Percentiles rank a stretch among this genome's conserved stretches.
Conservation (phyloP, 2,797 vertebrate genomes). For the Pampus argenteus region DNA sequence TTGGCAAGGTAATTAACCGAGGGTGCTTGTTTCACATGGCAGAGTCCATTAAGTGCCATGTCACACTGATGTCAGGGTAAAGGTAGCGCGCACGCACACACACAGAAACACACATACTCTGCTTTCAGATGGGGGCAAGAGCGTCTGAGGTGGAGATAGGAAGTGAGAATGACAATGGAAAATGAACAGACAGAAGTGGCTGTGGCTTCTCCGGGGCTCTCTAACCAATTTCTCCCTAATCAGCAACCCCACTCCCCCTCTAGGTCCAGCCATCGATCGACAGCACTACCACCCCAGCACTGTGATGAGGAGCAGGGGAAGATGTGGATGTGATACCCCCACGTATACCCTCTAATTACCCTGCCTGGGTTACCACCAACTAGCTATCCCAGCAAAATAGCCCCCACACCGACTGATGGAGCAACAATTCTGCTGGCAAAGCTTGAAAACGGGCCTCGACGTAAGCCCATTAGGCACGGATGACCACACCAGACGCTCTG, state of each 20-base stretch:
- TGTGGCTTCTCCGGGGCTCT: constrained; percentile 60
- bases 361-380: constrained; percentile 65
- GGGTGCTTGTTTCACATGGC: constrained; percentile 85
- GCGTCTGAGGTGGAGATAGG: constrained; percentile 63
- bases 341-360: constrained; percentile 75
- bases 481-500: constrained; percentile 59
- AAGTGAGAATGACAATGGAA: constrained; percentile 67
- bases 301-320: constrained; percentile 57
- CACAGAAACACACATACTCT: constrained; percentile 31
- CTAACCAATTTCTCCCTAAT: constrained; percentile 70
- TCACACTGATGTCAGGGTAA: constrained; percentile 82
- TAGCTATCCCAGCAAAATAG: constrained; percentile 51
- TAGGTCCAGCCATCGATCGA: constrained; percentile 70
- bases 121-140: constrained; percentile 50
- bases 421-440: constrained; percentile 67
- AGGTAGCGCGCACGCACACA: constrained; percentile 59
- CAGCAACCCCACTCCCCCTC: constrained; percentile 67
- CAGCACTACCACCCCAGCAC: constrained; percentile 50
- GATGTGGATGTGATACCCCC: constrained; percentile 67
- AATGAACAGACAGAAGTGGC: constrained; percentile 63
- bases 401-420: constrained; percentile 55
- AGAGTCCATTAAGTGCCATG: constrained; percentile 86
- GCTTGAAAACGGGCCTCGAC: constrained; percentile 52
- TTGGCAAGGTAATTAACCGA: constrained; percentile 84
- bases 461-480: constrained; percentile 68